Conservation (phyloP, 2,888 invertebrate genomes). For the Athetis lepigone region DNA sequence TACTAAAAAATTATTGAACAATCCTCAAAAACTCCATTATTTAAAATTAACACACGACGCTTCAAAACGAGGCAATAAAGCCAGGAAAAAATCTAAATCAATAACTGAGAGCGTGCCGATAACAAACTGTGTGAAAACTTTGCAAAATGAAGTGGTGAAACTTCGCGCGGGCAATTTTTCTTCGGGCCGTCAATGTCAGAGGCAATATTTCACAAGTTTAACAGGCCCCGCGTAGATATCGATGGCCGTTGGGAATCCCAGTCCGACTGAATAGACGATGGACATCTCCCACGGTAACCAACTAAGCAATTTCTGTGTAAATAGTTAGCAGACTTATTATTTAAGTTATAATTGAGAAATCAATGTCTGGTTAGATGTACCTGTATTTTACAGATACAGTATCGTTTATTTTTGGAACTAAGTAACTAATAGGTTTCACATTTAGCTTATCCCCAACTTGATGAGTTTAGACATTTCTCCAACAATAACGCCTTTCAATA, state of each 20-base stretch:
- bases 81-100: slow-evolving; percentile 58
- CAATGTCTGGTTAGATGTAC: not conserved
- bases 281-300: slow-evolving; percentile 26
- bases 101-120: slow-evolving; percentile 61
- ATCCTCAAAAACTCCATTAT: not conserved
- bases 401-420: too few species aligned
- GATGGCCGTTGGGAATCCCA: slow-evolving; percentile 56
- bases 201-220: slow-evolving; percentile 82
- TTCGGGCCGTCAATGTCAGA: slow-evolving; percentile 80
- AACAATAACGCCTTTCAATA: not conserved
- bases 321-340: slow-evolving; percentile 41
- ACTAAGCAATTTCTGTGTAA: slow-evolving; percentile 50
- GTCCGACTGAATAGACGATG: slow-evolving; percentile 21
- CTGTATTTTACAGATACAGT: too few species aligned
- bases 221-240: slow-evolving; percentile 56
- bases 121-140: slow-evolving; percentile 65
- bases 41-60: not conserved
- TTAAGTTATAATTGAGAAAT: slow-evolving; percentile 6
- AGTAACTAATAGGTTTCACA: not conserved
- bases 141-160: slow-evolving; percentile 73
- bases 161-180: slow-evolving; percentile 81
- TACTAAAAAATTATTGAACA: not conserved
- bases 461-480: not conserved
- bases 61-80: slow-evolving; percentile 36
- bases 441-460: not conserved